A percentile compares a stretch with the other conserved stretches of the same genome.
Conservation (phyloP, 92 coral and sea anemone genomes). For the Epizoanthus ramosus region DNA sequence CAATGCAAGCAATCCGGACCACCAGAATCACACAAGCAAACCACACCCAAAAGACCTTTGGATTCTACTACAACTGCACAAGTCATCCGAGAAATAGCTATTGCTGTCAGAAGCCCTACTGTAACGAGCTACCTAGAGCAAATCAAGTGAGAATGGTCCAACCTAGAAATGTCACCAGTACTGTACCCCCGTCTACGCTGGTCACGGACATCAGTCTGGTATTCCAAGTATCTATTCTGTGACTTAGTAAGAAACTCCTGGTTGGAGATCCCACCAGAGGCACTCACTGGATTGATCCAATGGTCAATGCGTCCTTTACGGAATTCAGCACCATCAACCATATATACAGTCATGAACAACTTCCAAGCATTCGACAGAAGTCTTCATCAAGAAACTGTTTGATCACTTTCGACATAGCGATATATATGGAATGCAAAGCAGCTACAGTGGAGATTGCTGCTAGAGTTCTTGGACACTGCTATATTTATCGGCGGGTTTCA, state of each 20-base stretch:
- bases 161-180: neutral
- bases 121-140: neutral
- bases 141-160: slow-evolving; percentile 23
- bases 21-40: neutral
- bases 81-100: slow-evolving; percentile 6
- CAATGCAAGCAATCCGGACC: slow-evolving; percentile 36
- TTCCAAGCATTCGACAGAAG: neutral
- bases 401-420: slow-evolving; percentile 34
- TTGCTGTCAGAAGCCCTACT: slow-evolving; percentile 28
- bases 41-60: slow-evolving; percentile 6
- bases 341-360: slow-evolving; percentile 32
- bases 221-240: neutral
- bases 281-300: slow-evolving; percentile 37
- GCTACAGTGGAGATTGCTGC: slow-evolving; percentile 17
- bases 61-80: neutral
- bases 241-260: neutral
- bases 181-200: neutral
- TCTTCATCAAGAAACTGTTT: slow-evolving; percentile 21
- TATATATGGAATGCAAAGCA: slow-evolving; percentile 43
- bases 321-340: slow-evolving; percentile 12
- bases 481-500: slow-evolving; percentile 15
- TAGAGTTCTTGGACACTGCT: slow-evolving; percentile 25
- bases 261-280: slow-evolving; percentile 39
- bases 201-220: neutral
- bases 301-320: neutral